Conservation (phyloP, 2,888 invertebrate genomes). For the Ormyrus thymus region DNA sequence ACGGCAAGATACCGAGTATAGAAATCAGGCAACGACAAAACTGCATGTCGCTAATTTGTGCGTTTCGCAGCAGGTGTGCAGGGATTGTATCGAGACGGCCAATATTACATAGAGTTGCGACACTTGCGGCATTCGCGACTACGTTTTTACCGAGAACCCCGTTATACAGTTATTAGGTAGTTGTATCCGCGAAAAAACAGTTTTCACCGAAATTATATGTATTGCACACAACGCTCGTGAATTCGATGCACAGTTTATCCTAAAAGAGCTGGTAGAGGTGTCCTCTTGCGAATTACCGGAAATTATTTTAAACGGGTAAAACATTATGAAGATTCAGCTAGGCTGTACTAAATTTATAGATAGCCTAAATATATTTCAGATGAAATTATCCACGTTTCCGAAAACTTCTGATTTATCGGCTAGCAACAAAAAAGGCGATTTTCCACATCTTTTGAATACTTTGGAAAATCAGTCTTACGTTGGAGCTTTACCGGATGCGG, state of each 20-base stretch:
- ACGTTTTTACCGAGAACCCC: neutral
- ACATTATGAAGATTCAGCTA: neutral
- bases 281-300: no score
- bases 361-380: no score
- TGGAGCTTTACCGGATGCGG: no score
- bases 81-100: neutral
- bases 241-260: no score
- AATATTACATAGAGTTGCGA: neutral
- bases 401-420: neutral
- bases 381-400: neutral
- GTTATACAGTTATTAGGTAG: neutral
- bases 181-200: neutral
- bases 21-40: neutral
- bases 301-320: neutral
- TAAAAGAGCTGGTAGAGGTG: neutral
- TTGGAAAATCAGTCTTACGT: neutral
- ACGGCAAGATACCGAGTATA: neutral
- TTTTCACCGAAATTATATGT: neutral
- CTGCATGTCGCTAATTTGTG: constrained; percentile 1
- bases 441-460: neutral
- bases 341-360: neutral
- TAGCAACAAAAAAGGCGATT: neutral
- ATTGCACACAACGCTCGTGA: neutral
- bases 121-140: neutral
- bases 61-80: neutral